Percentiles rank a stretch among this genome's conserved stretches.
Evolutionary conservation across 2,888 invertebrate genomes (phyloP).

Genomic region (Stratiomys singularior): DNA sequence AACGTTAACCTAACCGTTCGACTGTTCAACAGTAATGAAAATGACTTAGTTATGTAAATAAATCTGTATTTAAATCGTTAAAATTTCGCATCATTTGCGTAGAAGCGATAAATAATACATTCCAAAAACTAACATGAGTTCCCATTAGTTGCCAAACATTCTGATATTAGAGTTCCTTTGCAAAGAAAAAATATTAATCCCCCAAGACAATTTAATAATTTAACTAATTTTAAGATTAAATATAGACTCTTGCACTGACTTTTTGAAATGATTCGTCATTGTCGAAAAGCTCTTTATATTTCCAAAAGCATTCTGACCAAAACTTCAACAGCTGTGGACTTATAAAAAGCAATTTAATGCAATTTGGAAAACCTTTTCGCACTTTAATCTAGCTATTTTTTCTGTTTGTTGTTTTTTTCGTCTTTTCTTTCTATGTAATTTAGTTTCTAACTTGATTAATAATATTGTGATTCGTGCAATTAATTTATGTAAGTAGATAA

Average conservation of each 20-base stretch:
- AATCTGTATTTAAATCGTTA: not conserved
- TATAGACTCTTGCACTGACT: not conserved
- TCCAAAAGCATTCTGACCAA: not conserved
- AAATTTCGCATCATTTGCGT: not conserved
- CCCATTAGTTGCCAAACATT: conserved; percentile 7
- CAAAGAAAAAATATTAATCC: not conserved
- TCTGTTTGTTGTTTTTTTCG: conserved; percentile 41
- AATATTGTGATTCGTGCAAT: conserved; percentile 51
- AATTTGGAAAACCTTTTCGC: not conserved
- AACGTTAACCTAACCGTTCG: too few species aligned
- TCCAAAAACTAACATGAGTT: not conserved
- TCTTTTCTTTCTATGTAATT: conserved; percentile 37
- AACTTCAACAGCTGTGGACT: not conserved
- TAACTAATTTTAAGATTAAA: not conserved
- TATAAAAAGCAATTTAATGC: not conserved
- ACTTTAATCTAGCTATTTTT: conserved; percentile 39
- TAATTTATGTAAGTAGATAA: not conserved
- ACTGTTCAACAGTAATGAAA: too few species aligned
- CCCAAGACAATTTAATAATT: not conserved
- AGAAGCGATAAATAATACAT: not conserved
- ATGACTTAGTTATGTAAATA: not conserved
- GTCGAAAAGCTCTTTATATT: too few species aligned
- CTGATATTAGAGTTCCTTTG: conserved; percentile 7
- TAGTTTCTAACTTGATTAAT: conserved; percentile 47
- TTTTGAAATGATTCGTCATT: not conserved